phyloP scores from a whole-genome alignment of 2,797 vertebrate genomes.

The Aldrovandia affinis region DNA sequence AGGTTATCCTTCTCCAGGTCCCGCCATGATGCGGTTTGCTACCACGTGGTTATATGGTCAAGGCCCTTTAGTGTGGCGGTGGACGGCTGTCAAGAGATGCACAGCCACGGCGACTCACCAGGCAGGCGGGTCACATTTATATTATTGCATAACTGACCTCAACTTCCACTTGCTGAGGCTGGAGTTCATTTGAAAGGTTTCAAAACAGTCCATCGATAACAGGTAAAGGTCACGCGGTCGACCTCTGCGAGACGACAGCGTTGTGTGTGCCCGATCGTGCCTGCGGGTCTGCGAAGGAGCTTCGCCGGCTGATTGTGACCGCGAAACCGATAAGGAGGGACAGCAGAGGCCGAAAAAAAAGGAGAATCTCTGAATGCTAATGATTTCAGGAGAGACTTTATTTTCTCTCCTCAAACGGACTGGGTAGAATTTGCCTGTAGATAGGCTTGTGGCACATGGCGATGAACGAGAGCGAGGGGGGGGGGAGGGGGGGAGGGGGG shows the following conservation, averaged over 20 bases:
- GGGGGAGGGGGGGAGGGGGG: neutral
- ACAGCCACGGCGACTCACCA: neutral
- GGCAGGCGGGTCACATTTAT: neutral
- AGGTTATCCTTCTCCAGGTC: neutral
- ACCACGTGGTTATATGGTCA: neutral
- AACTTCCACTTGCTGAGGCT: neutral
- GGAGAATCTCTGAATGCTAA: constrained; percentile 15
- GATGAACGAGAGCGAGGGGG: constrained; percentile 11
- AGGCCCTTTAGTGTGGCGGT: neutral
- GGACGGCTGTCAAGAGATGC: neutral
- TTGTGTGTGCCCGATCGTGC: neutral
- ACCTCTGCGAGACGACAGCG: neutral
- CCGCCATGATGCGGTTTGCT: neutral
- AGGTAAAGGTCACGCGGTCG: neutral
- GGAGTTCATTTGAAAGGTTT: neutral
- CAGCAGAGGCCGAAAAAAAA: constrained; percentile 35
- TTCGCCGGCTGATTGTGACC: constrained; percentile 58
- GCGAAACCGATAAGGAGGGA: constrained; percentile 57
- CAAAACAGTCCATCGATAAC: constrained; percentile 7
- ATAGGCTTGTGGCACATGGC: neutral
- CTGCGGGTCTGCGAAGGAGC: constrained; percentile 47
- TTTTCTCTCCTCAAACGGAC: constrained; percentile 34
- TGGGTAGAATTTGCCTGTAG: neutral
- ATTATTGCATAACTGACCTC: neutral
- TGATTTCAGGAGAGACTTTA: constrained; percentile 65